Evolutionary conservation across 1,140 invertebrate species (phyloP).

Genomic region (Hypsibius dujardini): DNA sequence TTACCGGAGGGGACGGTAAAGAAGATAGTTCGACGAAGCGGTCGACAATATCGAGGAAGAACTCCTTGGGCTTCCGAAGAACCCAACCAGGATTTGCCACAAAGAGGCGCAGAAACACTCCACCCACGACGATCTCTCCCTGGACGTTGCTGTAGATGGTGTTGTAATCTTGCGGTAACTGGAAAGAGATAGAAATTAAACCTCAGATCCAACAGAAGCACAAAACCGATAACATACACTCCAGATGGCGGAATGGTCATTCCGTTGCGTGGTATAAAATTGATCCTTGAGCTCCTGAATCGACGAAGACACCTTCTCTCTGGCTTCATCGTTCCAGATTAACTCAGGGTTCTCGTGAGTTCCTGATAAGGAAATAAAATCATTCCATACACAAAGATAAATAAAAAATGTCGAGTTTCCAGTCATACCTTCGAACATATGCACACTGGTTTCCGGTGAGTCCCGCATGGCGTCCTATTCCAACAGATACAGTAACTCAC

Average conservation of each 20-base stretch:
- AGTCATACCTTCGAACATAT: slow-evolving; percentile 65
- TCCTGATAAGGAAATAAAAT: slow-evolving; percentile 30
- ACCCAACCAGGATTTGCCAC: slow-evolving; percentile 89
- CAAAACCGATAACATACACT: slow-evolving; percentile 21
- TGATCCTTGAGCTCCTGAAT: slow-evolving; percentile 41
- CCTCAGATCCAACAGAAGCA: too few relatives aligned
- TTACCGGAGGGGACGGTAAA: background rate
- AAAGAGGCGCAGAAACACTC: slow-evolving; percentile 85
- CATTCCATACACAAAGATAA: slow-evolving; percentile 24
- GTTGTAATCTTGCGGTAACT: slow-evolving; percentile 26
- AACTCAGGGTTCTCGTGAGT: slow-evolving; percentile 92
- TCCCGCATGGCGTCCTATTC: slow-evolving; percentile 61
- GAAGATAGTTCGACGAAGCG: slow-evolving; percentile 27
- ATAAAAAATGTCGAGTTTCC: slow-evolving; percentile 18
- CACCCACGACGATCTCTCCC: slow-evolving; percentile 74
- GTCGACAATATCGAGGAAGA: slow-evolving; percentile 69
- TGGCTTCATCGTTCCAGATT: slow-evolving; percentile 78
- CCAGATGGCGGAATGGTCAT: slow-evolving; percentile 31
- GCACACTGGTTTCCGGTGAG: slow-evolving; percentile 58
- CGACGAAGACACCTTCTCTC: slow-evolving; percentile 41
- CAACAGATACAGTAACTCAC: too few relatives aligned
- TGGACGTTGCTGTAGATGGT: slow-evolving; percentile 22
- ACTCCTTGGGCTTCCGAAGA: slow-evolving; percentile 70
- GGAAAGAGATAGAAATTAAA: background rate
- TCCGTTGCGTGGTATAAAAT: slow-evolving; percentile 26